phyloP scores from a whole-genome alignment of 2,113 vertebrate species.

The Camelus bactrianus region DNA sequence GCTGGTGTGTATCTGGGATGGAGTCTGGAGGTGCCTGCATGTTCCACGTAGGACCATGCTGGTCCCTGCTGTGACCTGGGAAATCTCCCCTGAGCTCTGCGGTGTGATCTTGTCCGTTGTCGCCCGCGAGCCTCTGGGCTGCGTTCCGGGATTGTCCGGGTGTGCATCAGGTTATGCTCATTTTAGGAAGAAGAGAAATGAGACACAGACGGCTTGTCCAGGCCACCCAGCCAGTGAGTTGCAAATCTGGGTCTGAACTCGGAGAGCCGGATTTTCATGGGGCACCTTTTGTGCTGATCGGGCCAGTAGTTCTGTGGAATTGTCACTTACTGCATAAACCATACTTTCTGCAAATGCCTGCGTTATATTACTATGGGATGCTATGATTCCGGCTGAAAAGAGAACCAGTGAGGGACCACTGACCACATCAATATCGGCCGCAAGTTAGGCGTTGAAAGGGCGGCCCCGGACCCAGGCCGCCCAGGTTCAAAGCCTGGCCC shows the following conservation, averaged over 20 bases:
- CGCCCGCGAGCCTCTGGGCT: rapidly evolving
- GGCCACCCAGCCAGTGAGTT: not conserved
- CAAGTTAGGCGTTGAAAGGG: not conserved
- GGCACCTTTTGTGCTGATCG: not conserved
- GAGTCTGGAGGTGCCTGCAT: not conserved
- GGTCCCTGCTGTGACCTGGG: rapidly evolving
- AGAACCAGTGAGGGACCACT: rapidly evolving
- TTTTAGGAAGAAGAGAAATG: not conserved
- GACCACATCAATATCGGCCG: rapidly evolving
- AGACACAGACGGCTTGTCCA: not conserved
- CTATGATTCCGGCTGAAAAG: not conserved
- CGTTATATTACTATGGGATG: rapidly evolving
- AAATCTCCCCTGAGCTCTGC: not conserved
- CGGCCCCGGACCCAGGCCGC: not conserved
- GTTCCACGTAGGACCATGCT: not conserved
- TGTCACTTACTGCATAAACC: not conserved
- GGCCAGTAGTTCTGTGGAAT: not conserved
- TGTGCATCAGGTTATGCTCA: rapidly evolving
- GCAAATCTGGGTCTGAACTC: not conserved
- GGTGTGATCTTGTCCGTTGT: rapidly evolving
- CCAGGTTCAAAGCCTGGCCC: not conserved
- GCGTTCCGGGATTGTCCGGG: rapidly evolving
- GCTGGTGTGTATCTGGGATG: not conserved
- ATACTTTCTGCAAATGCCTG: not conserved
- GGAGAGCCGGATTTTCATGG: not conserved